Conservation (phyloP, 2,888 invertebrate species). For the Microctonus hyperodae region DNA sequence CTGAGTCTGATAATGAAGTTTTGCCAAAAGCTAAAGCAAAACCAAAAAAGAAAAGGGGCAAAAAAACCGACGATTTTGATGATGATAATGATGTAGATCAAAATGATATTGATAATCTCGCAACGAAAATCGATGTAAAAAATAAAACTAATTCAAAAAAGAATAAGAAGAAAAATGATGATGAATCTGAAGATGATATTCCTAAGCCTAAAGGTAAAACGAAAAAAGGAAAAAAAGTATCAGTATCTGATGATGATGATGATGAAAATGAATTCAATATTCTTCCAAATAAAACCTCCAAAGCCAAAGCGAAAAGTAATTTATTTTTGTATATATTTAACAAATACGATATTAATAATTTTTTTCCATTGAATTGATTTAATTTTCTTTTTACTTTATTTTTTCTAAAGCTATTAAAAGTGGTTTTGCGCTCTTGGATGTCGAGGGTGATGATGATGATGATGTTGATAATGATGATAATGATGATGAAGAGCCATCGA, state of each 20-base stretch:
- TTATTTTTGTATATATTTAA: constrained; percentile 4
- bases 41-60: constrained; percentile 60
- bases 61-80: constrained; percentile 45
- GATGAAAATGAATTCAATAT: constrained; percentile 52
- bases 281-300: constrained; percentile 34
- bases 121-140: constrained; percentile 28
- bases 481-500: constrained; percentile 57
- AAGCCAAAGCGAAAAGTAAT: constrained; percentile 31
- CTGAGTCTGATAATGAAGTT: constrained; percentile 41
- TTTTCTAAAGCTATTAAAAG: constrained; percentile 55
- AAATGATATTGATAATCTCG: constrained; percentile 38
- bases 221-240: constrained; percentile 58
- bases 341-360: too few relatives aligned
- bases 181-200: constrained; percentile 43
- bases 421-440: constrained; percentile 73
- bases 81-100: constrained; percentile 47
- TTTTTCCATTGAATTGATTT: background rate
- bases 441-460: constrained; percentile 65
- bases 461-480: constrained; percentile 61
- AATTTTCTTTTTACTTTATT: background rate
- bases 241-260: constrained; percentile 60
- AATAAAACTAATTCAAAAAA: constrained; percentile 30
- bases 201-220: constrained; percentile 51
- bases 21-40: constrained; percentile 33
- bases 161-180: constrained; percentile 35